These are phyloP conservation scores for Drosophila putrida DNA, from an alignment of 2,888 invertebrate species.

Conservation along the genomic window DNA sequence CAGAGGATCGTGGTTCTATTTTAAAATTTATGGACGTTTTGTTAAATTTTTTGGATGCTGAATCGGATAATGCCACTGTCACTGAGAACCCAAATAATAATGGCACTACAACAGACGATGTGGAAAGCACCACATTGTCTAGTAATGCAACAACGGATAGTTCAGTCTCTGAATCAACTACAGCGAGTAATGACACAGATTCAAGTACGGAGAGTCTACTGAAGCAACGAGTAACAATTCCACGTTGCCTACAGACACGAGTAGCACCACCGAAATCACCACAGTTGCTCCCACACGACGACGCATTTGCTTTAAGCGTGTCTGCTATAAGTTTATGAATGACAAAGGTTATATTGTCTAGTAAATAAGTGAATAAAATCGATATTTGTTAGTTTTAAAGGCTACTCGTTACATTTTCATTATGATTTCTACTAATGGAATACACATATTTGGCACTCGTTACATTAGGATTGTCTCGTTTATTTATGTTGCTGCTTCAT, in stretches of 20 bases:
- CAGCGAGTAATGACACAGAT: conserved; percentile 14
- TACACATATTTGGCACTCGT: neutral
- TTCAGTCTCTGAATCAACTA: conserved; percentile 10
- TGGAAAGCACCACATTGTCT: conserved; percentile 37
- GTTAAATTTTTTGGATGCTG: conserved; percentile 61
- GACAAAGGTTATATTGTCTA: conserved; percentile 67
- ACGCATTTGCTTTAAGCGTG: conserved; percentile 68
- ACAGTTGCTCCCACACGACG: conserved; percentile 7
- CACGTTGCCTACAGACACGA: conserved; percentile 1
- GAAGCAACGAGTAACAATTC: conserved; percentile 15
- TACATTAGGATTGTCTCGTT: neutral
- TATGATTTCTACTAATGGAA: neutral
- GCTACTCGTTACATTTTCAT: neutral
- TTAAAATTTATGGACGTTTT: conserved; percentile 59
- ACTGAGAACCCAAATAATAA: conserved; percentile 17
- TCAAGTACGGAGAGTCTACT: neutral
- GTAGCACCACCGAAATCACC: conserved; percentile 7
- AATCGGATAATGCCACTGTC: conserved; percentile 37
- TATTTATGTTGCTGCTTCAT: too few species aligned
- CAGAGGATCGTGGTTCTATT: conserved; percentile 61
- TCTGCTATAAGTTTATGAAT: conserved; percentile 65
- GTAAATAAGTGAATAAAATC: conserved; percentile 7
- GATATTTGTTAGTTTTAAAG: conserved; percentile 10
- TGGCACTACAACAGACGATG: conserved; percentile 4
- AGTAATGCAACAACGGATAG: conserved; percentile 20